Conservation (phyloP, 2,113 vertebrate genomes). For the Anas platyrhynchos region DNA sequence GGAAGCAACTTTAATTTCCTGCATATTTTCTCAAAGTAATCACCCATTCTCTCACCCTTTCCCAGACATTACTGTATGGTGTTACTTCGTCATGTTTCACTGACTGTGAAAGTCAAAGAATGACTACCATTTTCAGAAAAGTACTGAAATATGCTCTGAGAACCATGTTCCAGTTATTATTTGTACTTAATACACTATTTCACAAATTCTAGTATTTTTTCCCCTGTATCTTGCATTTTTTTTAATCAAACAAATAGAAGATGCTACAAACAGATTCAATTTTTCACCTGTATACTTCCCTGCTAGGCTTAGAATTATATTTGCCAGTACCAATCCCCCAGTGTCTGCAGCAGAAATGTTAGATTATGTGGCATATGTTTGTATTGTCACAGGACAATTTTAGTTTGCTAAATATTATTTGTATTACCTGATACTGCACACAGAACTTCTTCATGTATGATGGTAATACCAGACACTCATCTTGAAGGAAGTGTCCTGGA, state of each 20-base stretch:
- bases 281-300: neutral
- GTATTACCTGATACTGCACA: neutral
- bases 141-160: neutral
- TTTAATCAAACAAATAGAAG: neutral
- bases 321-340: neutral
- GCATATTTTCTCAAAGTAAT: neutral
- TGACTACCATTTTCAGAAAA: neutral
- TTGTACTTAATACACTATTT: neutral
- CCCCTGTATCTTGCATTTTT: neutral
- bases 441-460: neutral
- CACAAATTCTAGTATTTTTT: neutral
- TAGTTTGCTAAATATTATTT: neutral
- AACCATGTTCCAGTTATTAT: neutral
- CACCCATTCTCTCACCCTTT: neutral
- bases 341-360: too few relatives aligned
- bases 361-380: neutral
- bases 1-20: conserved; percentile 17
- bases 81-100: neutral
- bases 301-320: neutral
- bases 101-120: neutral
- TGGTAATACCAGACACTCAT: neutral
- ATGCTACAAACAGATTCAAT: neutral
- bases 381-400: neutral
- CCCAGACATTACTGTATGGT: neutral
- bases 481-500: neutral